Evolutionary conservation across 2,888 invertebrate species (phyloP), one percentile per base, ranked within the genome.

Genomic region (Melinopterus prodromus): DNA sequence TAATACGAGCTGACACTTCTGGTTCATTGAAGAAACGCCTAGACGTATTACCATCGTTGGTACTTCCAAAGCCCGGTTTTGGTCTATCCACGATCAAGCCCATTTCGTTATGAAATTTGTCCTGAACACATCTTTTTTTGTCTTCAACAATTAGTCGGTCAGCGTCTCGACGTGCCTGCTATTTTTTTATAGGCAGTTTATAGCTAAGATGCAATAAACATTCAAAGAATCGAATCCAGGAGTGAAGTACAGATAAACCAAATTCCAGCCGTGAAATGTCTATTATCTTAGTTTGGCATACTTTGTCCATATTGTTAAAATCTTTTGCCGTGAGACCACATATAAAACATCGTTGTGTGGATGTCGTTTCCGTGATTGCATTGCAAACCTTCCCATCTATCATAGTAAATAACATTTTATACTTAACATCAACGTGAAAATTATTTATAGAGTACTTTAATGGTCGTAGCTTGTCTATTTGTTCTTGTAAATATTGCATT

Each of bases 151-250:
- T 71, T 36, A 78, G n/a, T 72, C 81, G 82, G 14, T 83, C 79
- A 78, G 81, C 79, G 5, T n/a, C 38, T 82, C 83, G 83, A 5
- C 85, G 84, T 36, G 85, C 85, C 83, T 87, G 86, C 86, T 86
- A 87, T 82, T 86, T 83, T 78, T 85, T 81, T 26, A 86, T 81
- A 16, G 82, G 82, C 14, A 87, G 69, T 83, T 84, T 85, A 80
- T 87, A 87, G 7, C 85, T 79, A 16, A 87, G 78, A 80, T 87
- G 84, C 70, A 87, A 77, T 6, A 85, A 81, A 80, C 83, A 87
- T 79, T 88, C 86, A 79, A 85, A 86, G 80, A 84, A 86, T 15
- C 85, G 81, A 14, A 86, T 86, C 86, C 86, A 87, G 5, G 85
- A 84, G 83, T 87, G 86, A 69, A 87, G 81, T 70, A 81, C 80